phyloP scores from a whole-genome alignment of 2,888 invertebrate genomes.

The Galeruca laticollis region DNA sequence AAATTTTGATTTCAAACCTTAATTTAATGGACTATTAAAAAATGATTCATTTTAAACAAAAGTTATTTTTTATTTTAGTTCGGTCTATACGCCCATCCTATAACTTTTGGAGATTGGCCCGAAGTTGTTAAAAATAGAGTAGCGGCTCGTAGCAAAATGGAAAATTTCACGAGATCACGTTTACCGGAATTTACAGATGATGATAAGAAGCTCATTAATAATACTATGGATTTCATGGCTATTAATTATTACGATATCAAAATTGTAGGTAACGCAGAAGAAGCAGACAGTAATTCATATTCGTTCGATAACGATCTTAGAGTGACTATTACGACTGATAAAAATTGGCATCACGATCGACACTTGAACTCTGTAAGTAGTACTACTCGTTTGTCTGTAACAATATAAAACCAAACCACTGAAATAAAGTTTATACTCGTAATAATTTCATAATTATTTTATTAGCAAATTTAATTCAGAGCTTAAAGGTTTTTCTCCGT shows the following conservation, averaged over 20 bases:
- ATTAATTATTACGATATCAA: conserved; percentile 73
- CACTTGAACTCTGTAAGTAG: conserved; percentile 30
- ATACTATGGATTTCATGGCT: conserved; percentile 79
- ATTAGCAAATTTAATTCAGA: too few species aligned
- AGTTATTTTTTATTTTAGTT: conserved; percentile 40
- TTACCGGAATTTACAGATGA: conserved; percentile 72
- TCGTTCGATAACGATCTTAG: conserved; percentile 27
- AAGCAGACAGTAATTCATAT: neutral
- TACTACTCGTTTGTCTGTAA: too few species aligned
- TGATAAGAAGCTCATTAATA: conserved; percentile 72
- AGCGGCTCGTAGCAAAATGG: conserved; percentile 67
- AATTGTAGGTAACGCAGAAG: neutral
- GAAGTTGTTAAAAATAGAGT: conserved; percentile 72
- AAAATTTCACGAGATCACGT: conserved; percentile 69
- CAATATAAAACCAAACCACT: too few species aligned
- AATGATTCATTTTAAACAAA: too few species aligned
- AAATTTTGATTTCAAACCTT: neutral
- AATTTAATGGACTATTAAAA: too few species aligned
- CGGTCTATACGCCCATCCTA: conserved; percentile 68
- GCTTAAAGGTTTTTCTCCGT: too few species aligned
- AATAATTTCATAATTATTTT: too few species aligned
- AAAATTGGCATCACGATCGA: neutral
- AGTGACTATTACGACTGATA: conserved; percentile 6
- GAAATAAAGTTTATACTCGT: too few species aligned
- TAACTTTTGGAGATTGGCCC: conserved; percentile 75